These are phyloP conservation scores for Dysmachus trigonus DNA, from an alignment of 2,888 invertebrate species.

Conservation along the genomic window DNA sequence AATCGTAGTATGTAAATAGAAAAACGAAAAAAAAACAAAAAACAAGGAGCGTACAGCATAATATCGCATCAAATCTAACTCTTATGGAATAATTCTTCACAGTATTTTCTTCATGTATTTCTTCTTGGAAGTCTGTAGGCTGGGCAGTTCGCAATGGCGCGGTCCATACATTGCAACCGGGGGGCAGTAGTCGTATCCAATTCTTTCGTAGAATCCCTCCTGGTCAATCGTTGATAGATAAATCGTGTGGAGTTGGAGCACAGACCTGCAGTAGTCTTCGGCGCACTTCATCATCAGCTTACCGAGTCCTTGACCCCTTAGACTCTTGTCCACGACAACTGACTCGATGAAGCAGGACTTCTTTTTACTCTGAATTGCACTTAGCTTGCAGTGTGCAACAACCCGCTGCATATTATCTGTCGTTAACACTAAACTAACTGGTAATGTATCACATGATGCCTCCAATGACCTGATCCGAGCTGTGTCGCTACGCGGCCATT, in stretches of 20 bases:
- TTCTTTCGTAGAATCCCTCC: conserved; percentile 77
- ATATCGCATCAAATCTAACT: background rate
- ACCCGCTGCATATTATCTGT: conserved; percentile 67
- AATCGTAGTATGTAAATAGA: background rate
- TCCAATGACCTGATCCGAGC: conserved; percentile 80
- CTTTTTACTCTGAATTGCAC: conserved; percentile 74
- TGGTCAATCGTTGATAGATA: conserved; percentile 79
- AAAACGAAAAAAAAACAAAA: background rate
- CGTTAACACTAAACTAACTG: conserved; percentile 76
- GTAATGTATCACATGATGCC: conserved; percentile 76
- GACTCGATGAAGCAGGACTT: conserved; percentile 83
- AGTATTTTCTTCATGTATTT: conserved; percentile 65
- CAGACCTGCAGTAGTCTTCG: conserved; percentile 76
- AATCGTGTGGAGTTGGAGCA: conserved; percentile 71
- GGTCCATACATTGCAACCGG: conserved; percentile 77
- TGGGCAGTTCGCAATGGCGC: conserved; percentile 62
- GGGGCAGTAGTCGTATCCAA: conserved; percentile 75
- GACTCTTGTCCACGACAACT: conserved; percentile 77
- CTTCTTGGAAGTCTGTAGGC: conserved; percentile 61
- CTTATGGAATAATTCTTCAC: conserved; percentile 55
- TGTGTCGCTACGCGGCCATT: conserved; percentile 85
- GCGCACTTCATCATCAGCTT: conserved; percentile 77
- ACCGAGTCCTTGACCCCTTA: conserved; percentile 80
- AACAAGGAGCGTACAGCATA: background rate
- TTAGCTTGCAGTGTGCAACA: conserved; percentile 83